Conservation (phyloP, 1,140 invertebrate genomes). For the Alviniconcha marisindica region DNA sequence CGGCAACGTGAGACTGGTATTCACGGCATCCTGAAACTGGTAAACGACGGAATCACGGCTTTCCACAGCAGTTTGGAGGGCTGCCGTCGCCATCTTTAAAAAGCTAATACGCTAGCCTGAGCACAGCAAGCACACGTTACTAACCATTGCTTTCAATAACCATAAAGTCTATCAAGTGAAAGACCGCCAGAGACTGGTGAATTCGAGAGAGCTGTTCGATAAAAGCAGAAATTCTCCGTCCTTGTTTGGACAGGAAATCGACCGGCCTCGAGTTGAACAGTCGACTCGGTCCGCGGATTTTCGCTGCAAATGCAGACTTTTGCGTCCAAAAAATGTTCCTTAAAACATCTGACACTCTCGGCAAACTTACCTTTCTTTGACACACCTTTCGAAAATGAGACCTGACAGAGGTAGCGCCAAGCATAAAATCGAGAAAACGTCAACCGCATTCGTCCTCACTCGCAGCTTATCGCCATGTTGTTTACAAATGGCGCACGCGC, state of each 20-base stretch:
- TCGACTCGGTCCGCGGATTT: neutral
- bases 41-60: too few species aligned
- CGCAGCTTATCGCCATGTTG: constrained; percentile 32
- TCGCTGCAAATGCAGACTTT: too few species aligned
- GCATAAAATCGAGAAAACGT: neutral
- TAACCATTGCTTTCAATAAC: too few species aligned
- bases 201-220: neutral
- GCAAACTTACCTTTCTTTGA: too few species aligned
- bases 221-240: neutral
- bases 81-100: constrained; percentile 20
- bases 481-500: constrained; percentile 43
- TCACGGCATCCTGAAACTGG: too few species aligned
- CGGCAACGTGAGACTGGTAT: too few species aligned
- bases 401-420: neutral
- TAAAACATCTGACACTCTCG: too few species aligned
- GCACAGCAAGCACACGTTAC: neutral
- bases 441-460: constrained; percentile 16
- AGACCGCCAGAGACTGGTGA: too few species aligned
- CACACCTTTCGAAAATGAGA: too few species aligned
- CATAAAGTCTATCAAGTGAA: too few species aligned
- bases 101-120: neutral
- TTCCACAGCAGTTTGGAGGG: neutral
- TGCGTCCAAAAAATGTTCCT: too few species aligned
- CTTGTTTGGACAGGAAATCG: constrained; percentile 20
- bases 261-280: neutral